Percentiles rank a stretch among this genome's conserved stretches.
These are phyloP conservation scores for Sycobia sp. DNA, from an alignment of 1,140 invertebrate genomes.

Conservation along the genomic window DNA sequence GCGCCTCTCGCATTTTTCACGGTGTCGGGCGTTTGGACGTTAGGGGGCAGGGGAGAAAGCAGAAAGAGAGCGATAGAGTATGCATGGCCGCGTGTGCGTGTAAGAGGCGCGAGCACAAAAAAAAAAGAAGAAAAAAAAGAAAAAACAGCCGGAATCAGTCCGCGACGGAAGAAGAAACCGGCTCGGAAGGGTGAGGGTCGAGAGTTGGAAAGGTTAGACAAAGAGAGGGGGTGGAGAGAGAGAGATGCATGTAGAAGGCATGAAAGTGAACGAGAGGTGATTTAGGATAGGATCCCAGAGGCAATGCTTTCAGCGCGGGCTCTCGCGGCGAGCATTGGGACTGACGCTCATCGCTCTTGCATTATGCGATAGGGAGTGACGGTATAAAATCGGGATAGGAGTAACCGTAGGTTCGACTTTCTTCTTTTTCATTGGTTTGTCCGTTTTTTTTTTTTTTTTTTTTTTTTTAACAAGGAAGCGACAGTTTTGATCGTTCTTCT, in stretches of 20 bases:
- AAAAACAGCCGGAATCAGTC: slow-evolving; percentile 4
- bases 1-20: slow-evolving; percentile 26
- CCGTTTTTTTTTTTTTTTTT: no score
- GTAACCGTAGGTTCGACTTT: no score
- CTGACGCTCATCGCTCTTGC: no score
- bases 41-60: slow-evolving; percentile 3
- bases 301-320: slow-evolving; percentile 13
- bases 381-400: no score
- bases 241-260: slow-evolving; percentile 12
- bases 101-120: background rate
- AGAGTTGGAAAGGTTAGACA: no score
- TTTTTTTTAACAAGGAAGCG: no score
- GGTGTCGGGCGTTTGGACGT: slow-evolving; percentile 23
- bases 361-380: no score
- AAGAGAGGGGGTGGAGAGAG: background rate
- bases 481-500: no score
- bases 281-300: slow-evolving; percentile 5
- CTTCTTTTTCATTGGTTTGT: no score
- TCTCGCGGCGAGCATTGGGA: background rate
- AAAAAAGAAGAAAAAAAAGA: slow-evolving; percentile 15
- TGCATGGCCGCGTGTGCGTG: no score
- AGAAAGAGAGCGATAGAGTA: background rate
- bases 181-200: no score
- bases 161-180: slow-evolving; percentile 6
- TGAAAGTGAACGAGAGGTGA: slow-evolving; percentile 19